phyloP scores from a whole-genome alignment of 2,888 invertebrate genomes.

The Coleophora flavipennella region DNA sequence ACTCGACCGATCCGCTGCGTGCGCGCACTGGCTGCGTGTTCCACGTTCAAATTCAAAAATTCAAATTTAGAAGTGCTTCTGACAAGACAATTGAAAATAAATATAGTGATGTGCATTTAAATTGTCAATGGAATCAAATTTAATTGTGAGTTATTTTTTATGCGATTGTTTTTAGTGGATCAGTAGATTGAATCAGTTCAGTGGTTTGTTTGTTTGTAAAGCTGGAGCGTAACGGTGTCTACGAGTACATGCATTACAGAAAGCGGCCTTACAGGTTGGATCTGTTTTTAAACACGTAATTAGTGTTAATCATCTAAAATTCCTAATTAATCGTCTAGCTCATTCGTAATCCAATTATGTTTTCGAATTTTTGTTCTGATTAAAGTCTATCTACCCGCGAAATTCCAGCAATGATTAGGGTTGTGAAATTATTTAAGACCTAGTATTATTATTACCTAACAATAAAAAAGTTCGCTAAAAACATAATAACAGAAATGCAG shows the following conservation, averaged over 20 bases:
- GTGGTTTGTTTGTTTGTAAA: conserved; percentile 47
- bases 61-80: neutral
- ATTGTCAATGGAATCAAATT: neutral
- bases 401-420: too few species aligned
- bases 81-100: neutral
- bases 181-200: conserved; percentile 17
- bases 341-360: too few species aligned
- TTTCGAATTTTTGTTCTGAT: too few species aligned
- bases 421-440: too few species aligned
- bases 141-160: neutral
- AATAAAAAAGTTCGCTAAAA: too few species aligned
- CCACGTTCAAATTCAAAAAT: conserved; percentile 20
- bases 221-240: conserved; percentile 66
- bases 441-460: too few species aligned
- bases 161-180: too few species aligned
- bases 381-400: too few species aligned
- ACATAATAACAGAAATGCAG: too few species aligned
- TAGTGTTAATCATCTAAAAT: too few species aligned
- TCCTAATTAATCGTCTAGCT: too few species aligned
- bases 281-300: conserved; percentile 1
- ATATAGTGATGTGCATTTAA: conserved; percentile 15
- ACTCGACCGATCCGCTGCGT: conserved; percentile 34
- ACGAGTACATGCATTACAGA: conserved; percentile 64
- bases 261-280: conserved; percentile 66
- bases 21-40: conserved; percentile 14